A percentile compares a stretch with the other conserved stretches of the same genome.
Conservation (phyloP, 2,113 vertebrate genomes). For the Nothobranchius kuhntae region DNA sequence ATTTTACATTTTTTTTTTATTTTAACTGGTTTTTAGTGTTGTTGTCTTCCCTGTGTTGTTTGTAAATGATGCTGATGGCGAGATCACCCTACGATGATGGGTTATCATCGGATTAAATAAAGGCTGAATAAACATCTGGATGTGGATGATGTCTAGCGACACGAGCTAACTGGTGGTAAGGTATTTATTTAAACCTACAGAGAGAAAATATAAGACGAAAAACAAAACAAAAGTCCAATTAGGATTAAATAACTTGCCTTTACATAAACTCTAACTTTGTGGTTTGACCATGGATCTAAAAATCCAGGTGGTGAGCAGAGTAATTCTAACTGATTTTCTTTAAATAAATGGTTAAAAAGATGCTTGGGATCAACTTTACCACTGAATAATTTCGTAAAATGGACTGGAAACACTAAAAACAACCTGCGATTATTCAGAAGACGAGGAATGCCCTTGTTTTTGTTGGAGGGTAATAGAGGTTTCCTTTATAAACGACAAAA, state of each 20-base stretch:
- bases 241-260: constrained; percentile 7
- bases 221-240: constrained; percentile 8
- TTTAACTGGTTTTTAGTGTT: too few species aligned
- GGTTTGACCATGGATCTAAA: too few species aligned
- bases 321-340: not conserved
- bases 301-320: too few species aligned
- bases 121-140: not conserved
- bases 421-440: not conserved
- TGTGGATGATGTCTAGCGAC: not conserved
- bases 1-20: too few species aligned
- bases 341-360: not conserved
- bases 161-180: too few species aligned
- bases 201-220: not conserved
- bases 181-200: not conserved
- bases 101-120: too few species aligned
- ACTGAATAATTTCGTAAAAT: not conserved
- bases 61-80: too few species aligned
- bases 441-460: too few species aligned
- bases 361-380: not conserved
- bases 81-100: too few species aligned
- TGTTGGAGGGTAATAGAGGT: not conserved
- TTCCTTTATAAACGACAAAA: constrained; percentile 3
- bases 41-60: too few species aligned
- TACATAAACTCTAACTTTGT: not conserved
- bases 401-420: too few species aligned